Conservation (phyloP, 2,888 invertebrate genomes). For the Yponomeuta sedellus region DNA sequence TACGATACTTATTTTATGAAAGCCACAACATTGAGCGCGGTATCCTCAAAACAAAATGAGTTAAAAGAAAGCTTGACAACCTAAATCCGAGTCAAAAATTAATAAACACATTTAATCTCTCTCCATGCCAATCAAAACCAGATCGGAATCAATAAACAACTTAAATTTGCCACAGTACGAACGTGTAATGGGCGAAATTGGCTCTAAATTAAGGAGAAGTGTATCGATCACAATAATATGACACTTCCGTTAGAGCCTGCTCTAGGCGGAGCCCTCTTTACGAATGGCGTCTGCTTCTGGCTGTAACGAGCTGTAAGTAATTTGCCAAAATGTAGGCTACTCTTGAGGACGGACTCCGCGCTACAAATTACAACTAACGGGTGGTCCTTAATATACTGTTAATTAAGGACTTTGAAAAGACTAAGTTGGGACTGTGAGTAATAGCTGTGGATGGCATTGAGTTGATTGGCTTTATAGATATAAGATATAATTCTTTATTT, state of each 20-base stretch:
- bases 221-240: constrained; percentile 10
- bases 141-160: background rate
- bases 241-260: constrained; percentile 1
- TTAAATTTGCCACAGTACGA: background rate
- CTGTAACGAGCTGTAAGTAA: background rate
- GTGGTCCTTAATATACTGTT: background rate
- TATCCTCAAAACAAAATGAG: background rate
- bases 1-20: background rate
- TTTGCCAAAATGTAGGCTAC: background rate
- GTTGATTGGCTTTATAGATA: no score
- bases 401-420: no score
- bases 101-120: background rate
- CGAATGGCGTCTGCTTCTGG: background rate
- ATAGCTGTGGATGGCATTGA: no score
- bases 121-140: background rate
- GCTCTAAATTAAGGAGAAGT: background rate
- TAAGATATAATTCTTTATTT: no score
- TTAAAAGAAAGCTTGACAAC: background rate
- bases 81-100: background rate
- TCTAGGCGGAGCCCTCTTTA: background rate
- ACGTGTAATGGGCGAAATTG: background rate
- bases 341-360: background rate
- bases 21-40: background rate
- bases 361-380: background rate
- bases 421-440: no score